Conservation (phyloP, 1,140 invertebrate genomes). For the Tetramorium alpestre region DNA sequence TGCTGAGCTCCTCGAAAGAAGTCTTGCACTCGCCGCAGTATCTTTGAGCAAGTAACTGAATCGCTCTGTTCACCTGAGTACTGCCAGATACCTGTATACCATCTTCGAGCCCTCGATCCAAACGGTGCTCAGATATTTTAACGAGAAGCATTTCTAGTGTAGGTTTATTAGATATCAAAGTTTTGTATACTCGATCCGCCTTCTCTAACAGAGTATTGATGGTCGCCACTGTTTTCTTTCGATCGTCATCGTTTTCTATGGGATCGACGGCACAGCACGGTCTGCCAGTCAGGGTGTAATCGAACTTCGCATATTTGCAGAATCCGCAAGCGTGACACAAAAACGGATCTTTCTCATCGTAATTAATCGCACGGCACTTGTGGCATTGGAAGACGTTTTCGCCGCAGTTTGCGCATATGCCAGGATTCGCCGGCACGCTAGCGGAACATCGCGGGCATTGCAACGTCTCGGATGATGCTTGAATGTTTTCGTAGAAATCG, state of each 20-base stretch:
- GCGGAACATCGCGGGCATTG: slow-evolving; percentile 98
- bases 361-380: slow-evolving; percentile 99
- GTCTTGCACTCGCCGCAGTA: slow-evolving; percentile 98
- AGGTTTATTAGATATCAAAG: slow-evolving; percentile 95
- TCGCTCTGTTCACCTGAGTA: slow-evolving; percentile 93
- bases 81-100: slow-evolving; percentile 85
- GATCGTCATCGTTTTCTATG: slow-evolving; percentile 98
- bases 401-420: slow-evolving; percentile 98
- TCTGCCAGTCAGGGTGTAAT: slow-evolving; percentile 95
- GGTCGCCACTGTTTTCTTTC: slow-evolving; percentile 96
- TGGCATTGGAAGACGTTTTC: slow-evolving; percentile 99
- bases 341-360: slow-evolving; percentile 99
- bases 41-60: slow-evolving; percentile 95
- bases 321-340: slow-evolving; percentile 99
- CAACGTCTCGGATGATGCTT: slow-evolving; percentile 93
- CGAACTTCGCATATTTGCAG: slow-evolving; percentile 99
- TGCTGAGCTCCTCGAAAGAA: slow-evolving; percentile 98
- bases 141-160: slow-evolving; percentile 93
- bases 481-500: slow-evolving; percentile 97
- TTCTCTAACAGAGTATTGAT: slow-evolving; percentile 97
- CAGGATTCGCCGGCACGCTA: slow-evolving; percentile 98
- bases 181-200: slow-evolving; percentile 97
- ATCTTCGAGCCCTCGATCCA: slow-evolving; percentile 89
- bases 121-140: slow-evolving; percentile 91
- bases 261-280: slow-evolving; percentile 98